A percentile compares a stretch with the other conserved stretches of the same genome.
Evolutionary conservation across 2,113 vertebrate species (phyloP).

Genomic region (Bubo blakistoni): DNA sequence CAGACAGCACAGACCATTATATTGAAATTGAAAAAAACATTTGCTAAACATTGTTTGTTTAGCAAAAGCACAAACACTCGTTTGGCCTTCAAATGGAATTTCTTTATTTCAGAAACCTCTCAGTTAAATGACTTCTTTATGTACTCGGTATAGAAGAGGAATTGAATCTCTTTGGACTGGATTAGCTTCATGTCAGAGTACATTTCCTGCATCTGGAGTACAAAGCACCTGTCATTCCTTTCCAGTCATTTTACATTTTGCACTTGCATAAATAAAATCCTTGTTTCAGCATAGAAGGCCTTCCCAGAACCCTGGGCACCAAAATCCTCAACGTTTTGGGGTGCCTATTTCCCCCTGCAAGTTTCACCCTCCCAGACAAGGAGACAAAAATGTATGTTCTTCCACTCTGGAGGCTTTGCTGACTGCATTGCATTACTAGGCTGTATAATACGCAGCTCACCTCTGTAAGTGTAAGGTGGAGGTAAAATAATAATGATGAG

Average conservation of each 20-base stretch:
- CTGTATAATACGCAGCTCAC: not conserved
- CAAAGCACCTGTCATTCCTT: slow-evolving; percentile 18
- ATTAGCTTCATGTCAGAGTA: not conserved
- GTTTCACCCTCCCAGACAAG: not conserved
- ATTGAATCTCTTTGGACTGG: not conserved
- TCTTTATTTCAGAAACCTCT: not conserved
- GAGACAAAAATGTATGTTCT: not conserved
- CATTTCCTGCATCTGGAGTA: not conserved
- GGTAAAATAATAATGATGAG: not conserved
- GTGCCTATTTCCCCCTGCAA: not conserved
- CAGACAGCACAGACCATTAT: not conserved
- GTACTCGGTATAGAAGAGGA: not conserved
- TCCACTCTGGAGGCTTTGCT: not conserved
- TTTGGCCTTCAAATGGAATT: not conserved
- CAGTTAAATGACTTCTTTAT: not conserved
- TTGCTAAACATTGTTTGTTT: not conserved
- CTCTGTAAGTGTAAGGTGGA: not conserved
- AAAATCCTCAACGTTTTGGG: not conserved
- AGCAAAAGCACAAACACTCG: not conserved
- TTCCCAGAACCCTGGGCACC: not conserved
- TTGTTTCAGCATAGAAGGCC: not conserved
- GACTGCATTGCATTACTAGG: not conserved
- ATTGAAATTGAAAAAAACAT: not conserved
- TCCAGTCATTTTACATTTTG: slow-evolving; percentile 1
- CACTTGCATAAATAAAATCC: not conserved